Percentiles rank a stretch among this genome's conserved stretches.
Evolutionary conservation across 2,797 vertebrate species (phyloP).

Genomic region (Cyprinodon diabolis): DNA sequence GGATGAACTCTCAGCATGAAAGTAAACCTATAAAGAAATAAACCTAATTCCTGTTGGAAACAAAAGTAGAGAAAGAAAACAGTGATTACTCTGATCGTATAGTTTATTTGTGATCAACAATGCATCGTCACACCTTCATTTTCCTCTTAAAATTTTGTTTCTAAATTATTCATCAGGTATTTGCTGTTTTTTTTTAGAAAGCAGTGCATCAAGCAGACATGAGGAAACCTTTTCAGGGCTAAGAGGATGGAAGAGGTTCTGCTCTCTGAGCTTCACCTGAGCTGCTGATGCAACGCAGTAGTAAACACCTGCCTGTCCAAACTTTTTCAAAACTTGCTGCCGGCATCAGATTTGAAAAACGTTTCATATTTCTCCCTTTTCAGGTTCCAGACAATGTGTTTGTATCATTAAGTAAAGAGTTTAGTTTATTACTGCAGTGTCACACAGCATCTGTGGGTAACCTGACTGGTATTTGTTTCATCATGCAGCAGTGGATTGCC

Average conservation of each 20-base stretch:
- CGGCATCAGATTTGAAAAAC: conserved; percentile 5
- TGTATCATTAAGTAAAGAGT: conserved; percentile 7
- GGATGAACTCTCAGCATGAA: not conserved
- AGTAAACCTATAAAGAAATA: not conserved
- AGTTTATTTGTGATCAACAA: not conserved
- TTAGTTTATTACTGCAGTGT: not conserved
- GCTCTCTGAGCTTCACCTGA: conserved; percentile 1
- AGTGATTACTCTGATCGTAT: not conserved
- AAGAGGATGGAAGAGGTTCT: not conserved
- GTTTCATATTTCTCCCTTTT: not conserved
- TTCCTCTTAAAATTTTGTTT: not conserved
- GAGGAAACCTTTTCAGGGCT: not conserved
- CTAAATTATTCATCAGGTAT: not conserved
- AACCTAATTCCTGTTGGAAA: not conserved
- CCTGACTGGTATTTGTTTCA: not conserved
- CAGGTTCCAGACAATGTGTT: not conserved
- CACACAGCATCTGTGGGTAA: not conserved
- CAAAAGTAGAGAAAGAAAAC: not conserved
- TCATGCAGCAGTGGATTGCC: conserved; percentile 10
- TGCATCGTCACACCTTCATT: not conserved
- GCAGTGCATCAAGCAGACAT: not conserved
- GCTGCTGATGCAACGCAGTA: conserved; percentile 7
- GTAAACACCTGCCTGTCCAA: conserved; percentile 4
- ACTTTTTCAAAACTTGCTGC: conserved; percentile 5
- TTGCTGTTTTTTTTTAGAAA: not conserved